Conservation (phyloP, 2,888 invertebrate species). For the Heliconius ismenius region DNA sequence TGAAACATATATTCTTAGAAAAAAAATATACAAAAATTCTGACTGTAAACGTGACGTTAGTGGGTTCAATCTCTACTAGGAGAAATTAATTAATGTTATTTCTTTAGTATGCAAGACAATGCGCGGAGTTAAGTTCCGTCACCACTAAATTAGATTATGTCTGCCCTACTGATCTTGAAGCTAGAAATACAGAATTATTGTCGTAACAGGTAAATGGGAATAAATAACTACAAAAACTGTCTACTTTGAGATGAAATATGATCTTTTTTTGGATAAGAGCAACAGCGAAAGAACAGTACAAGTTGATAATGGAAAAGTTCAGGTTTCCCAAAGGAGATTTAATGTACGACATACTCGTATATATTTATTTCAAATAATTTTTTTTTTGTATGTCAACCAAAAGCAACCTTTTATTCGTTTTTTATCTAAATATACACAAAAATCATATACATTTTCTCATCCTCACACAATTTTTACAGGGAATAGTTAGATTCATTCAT, state of each 20-base stretch:
- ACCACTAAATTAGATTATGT: not conserved
- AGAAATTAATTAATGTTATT: too few species aligned
- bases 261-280: not conserved
- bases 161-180: not conserved
- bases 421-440: not conserved
- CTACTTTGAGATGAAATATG: not conserved
- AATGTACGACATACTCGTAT: not conserved
- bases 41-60: not conserved
- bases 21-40: not conserved
- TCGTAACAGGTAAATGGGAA: not conserved
- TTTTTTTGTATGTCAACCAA: not conserved
- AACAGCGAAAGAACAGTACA: not conserved
- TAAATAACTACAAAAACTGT: not conserved
- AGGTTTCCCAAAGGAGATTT: not conserved
- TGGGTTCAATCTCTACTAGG: not conserved
- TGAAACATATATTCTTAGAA: too few species aligned
- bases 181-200: not conserved
- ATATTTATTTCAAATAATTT: not conserved
- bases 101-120: too few species aligned
- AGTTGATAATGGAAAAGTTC: slow-evolving; percentile 4
- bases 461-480: too few species aligned
- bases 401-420: not conserved
- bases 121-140: too few species aligned
- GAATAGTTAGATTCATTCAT: not conserved
- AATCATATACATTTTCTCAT: too few species aligned